Evolutionary conservation across 1,140 invertebrate species (phyloP).

Genomic region (Scaptodrosophila lebanonensis): DNA sequence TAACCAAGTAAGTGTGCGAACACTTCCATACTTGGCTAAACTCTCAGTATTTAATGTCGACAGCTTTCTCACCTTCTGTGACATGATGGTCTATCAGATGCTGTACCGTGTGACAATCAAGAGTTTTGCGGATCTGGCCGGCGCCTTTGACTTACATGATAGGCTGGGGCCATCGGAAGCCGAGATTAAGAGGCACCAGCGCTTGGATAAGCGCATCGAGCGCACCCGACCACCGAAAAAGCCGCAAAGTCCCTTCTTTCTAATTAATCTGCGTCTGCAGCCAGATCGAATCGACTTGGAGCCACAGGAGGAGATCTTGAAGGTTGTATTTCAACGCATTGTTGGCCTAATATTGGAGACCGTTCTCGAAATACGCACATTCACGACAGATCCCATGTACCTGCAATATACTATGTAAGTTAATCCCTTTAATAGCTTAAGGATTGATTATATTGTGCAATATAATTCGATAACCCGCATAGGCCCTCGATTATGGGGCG

Average conservation of each 20-base stretch:
- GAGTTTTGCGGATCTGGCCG: slow-evolving; percentile 49
- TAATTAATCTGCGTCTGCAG: slow-evolving; percentile 57
- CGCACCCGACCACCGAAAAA: slow-evolving; percentile 31
- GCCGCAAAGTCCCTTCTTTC: slow-evolving; percentile 69
- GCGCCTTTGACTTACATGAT: slow-evolving; percentile 50
- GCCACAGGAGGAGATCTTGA: slow-evolving; percentile 71
- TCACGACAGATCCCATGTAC: slow-evolving; percentile 56
- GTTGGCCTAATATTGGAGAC: slow-evolving; percentile 76
- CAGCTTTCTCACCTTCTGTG: slow-evolving; percentile 59
- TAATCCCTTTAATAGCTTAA: not conserved
- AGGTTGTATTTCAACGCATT: slow-evolving; percentile 67
- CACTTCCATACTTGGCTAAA: not conserved
- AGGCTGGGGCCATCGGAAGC: slow-evolving; percentile 42
- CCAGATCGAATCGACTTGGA: slow-evolving; percentile 76
- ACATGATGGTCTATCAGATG: slow-evolving; percentile 61
- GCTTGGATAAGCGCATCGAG: slow-evolving; percentile 47
- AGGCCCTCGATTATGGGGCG: slow-evolving; percentile 82
- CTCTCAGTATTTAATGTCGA: not conserved
- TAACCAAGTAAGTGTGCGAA: slow-evolving; percentile 81
- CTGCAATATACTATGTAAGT: slow-evolving; percentile 40
- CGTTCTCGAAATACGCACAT: slow-evolving; percentile 57
- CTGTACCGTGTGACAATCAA: slow-evolving; percentile 53
- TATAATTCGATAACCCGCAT: too few relatives aligned
- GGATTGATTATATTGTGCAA: too few relatives aligned
- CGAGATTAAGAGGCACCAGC: slow-evolving; percentile 30